A percentile compares a stretch with the other conserved stretches of the same genome.
These are phyloP conservation scores for Hydropsyche tenuis DNA, from an alignment of 1,140 invertebrate genomes.

Conservation along the genomic window DNA sequence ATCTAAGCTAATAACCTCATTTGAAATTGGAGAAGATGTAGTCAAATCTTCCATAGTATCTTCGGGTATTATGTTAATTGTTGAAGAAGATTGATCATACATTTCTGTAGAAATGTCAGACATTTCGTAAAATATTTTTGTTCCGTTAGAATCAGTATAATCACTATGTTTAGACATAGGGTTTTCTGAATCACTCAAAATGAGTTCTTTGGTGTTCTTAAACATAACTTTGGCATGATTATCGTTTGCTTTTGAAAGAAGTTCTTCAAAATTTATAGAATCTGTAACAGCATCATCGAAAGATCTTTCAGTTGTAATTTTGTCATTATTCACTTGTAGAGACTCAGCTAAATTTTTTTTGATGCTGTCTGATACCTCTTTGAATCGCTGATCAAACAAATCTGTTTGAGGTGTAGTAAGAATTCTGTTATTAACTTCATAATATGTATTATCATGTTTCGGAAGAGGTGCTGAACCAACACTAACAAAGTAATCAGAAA, in stretches of 20 bases:
- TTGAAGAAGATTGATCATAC: conserved; percentile 40
- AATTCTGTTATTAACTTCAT: conserved; percentile 19
- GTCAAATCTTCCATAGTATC: conserved; percentile 32
- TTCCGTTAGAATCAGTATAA: conserved; percentile 35
- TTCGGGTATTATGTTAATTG: conserved; percentile 24
- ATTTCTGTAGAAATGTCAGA: conserved; percentile 42
- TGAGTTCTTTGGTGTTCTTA: conserved; percentile 47
- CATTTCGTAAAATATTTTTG: conserved; percentile 46
- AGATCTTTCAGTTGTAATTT: not conserved
- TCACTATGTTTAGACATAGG: conserved; percentile 31
- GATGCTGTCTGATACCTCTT: conserved; percentile 48
- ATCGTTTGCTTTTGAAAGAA: conserved; percentile 36
- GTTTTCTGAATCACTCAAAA: conserved; percentile 39
- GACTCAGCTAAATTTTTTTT: conserved; percentile 46
- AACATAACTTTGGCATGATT: conserved; percentile 44
- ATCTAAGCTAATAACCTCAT: conserved; percentile 25
- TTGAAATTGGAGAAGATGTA: conserved; percentile 24
- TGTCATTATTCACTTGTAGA: conserved; percentile 36
- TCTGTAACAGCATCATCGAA: not conserved
- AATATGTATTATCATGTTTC: conserved; percentile 3
- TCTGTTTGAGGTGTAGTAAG: conserved; percentile 39
- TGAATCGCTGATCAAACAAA: conserved; percentile 43
- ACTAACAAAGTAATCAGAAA: conserved; percentile 46
- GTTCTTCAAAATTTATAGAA: conserved; percentile 43
- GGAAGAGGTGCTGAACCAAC: conserved; percentile 34